Evolutionary conservation across 2,113 vertebrate genomes (phyloP).

Genomic region (Taurulus bubalis): DNA sequence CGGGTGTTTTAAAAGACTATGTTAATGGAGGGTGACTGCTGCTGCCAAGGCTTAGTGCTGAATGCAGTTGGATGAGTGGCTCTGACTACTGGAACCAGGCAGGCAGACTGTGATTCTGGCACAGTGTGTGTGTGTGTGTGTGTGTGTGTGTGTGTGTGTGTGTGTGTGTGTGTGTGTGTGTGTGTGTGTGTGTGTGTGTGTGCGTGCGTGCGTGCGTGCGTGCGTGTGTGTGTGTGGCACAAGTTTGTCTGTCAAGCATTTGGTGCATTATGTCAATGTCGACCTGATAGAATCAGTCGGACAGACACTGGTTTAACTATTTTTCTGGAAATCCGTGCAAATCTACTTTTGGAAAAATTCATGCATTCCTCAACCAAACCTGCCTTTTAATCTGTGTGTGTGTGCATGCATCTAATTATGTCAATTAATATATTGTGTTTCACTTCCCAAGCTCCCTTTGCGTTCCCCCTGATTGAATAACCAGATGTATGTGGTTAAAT

Average conservation of each 20-base stretch:
- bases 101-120: neutral
- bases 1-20: conserved; percentile 41
- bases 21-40: conserved; percentile 69
- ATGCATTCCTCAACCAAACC: neutral
- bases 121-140: conserved; percentile 9
- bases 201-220: too few relatives aligned
- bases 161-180: conserved; percentile 6
- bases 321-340: conserved; percentile 18
- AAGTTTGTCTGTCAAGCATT: neutral
- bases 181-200: conserved; percentile 17
- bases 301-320: conserved; percentile 14
- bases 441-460: neutral
- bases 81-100: conserved; percentile 9
- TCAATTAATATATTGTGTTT: neutral
- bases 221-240: conserved; percentile 9
- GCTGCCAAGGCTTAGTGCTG: conserved; percentile 54
- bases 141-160: conserved; percentile 14
- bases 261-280: neutral
- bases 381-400: neutral
- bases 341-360: conserved; percentile 37
- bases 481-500: neutral
- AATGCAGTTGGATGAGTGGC: conserved; percentile 16
- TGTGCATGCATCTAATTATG: conserved; percentile 11
- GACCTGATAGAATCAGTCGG: neutral
- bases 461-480: neutral